Conservation (phyloP, 2,113 vertebrate species). For the Chelonoidis abingdonii region DNA sequence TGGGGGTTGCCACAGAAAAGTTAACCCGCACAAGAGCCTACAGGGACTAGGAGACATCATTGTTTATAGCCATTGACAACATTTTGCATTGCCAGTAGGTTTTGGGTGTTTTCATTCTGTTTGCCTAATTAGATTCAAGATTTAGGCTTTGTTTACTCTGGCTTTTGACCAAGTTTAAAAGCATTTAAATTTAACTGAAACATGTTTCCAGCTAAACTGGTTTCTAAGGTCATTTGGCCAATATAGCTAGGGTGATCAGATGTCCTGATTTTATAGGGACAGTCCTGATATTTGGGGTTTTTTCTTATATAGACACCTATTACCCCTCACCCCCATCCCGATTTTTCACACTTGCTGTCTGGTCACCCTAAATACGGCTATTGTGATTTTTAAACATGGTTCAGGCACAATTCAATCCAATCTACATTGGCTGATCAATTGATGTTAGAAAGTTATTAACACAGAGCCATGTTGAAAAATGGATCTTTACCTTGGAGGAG, state of each 20-base stretch:
- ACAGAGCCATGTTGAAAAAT: not conserved
- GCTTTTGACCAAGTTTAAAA: not conserved
- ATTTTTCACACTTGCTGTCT: too few relatives aligned
- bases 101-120: not conserved
- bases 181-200: not conserved
- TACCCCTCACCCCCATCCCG: too few relatives aligned
- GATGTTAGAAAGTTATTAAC: not conserved
- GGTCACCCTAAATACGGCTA: not conserved
- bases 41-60: not conserved
- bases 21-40: not conserved
- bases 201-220: not conserved
- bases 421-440: rapidly evolving
- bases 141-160: not conserved
- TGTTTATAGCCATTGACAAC: not conserved
- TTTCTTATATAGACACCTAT: too few relatives aligned
- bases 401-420: not conserved
- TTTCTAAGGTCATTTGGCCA: not conserved
- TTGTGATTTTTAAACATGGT: not conserved
- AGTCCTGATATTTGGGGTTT: too few relatives aligned
- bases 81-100: not conserved
- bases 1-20: not conserved
- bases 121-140: not conserved
- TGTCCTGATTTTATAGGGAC: too few relatives aligned
- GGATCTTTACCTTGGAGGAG: not conserved
- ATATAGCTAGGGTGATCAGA: not conserved